A percentile compares a stretch with the other conserved stretches of the same genome.
Conservation (phyloP, 2,888 invertebrate species). For the Sarcophaga caerulescens region DNA sequence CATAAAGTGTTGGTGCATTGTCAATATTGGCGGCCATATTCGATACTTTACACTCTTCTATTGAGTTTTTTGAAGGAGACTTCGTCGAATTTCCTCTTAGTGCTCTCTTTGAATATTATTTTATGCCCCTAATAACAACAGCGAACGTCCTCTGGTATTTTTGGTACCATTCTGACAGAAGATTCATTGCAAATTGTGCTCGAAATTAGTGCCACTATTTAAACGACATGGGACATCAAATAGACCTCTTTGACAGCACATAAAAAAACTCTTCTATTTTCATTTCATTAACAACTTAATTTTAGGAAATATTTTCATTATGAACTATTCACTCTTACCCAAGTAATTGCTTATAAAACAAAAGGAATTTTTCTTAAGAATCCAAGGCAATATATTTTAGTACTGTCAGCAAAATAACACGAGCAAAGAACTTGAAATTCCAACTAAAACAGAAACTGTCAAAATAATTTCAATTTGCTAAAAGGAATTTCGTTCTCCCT, state of each 20-base stretch:
- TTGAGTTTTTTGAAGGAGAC: no score
- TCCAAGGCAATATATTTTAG: conserved; percentile 23
- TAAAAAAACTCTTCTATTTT: not conserved
- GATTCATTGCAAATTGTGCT: no score
- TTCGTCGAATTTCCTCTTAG: no score
- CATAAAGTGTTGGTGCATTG: no score
- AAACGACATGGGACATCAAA: not conserved
- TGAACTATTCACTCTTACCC: not conserved
- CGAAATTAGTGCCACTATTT: no score
- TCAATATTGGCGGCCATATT: no score
- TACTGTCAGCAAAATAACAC: conserved; percentile 45
- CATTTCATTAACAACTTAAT: not conserved
- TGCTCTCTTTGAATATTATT: no score
- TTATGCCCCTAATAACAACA: no score
- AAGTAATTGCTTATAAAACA: conserved; percentile 48
- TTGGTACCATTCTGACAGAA: no score
- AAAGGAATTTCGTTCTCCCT: conserved; percentile 5
- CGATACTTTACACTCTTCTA: no score
- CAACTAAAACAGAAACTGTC: conserved; percentile 41
- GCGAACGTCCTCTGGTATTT: no score
- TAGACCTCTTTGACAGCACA: not conserved
- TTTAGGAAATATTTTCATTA: not conserved
- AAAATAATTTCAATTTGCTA: conserved; percentile 47
- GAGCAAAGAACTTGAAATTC: conserved; percentile 5
- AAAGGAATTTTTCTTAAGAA: conserved; percentile 6